Evolutionary conservation across 2,888 invertebrate genomes (phyloP), one percentile per base, ranked within the genome.

Genomic region (Cacoxenus indagator): DNA sequence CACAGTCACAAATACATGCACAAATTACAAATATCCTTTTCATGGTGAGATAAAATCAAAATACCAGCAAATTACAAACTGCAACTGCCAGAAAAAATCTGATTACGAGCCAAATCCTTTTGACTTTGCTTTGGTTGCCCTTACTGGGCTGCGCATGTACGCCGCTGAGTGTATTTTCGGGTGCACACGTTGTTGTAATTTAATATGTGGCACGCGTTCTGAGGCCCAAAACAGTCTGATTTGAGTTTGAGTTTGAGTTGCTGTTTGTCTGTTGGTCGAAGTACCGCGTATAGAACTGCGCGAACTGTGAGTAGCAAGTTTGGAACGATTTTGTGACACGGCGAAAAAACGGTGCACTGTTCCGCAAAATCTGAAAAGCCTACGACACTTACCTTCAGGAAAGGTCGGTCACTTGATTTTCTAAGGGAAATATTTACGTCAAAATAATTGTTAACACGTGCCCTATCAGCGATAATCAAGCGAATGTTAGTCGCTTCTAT

Each of bases 391-490:
- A 37, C 37, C 37, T 37, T 37, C 37, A 24, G 14, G 14, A 27
- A 55, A 62, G 43, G 9, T 6, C 8, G 19, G 17, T 62, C 61
- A 62, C 61, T 62, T 62, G 59, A 61, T 61, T 61, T 19, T 61
- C 43, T 24, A 62, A 59, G 29, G 66, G 73, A 75, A 76, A 76
- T 76, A 74, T 76, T 76, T 76, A 72, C 75, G 61, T 65, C 75
- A 78, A 78, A 83, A 77, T 85, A 85, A 85, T 85, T 85, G 86
- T 77, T 75, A 79, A 78, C 86, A 85, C 85, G 85, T 85, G 86
- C 76, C 77, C 77, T 85, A 85, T 85, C 85, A 84, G 78, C 84
- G 75, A 76, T 78, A 78, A 81, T 81, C 80, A 82, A 62, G 54
- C 26, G 26, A 48, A 45, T n/a, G 24, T 46, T 51, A 43, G 65